A percentile compares a stretch with the other conserved stretches of the same genome.
phyloP scores from a whole-genome alignment of 2,113 vertebrate genomes.

The Syngnathoides biaculeatus region DNA sequence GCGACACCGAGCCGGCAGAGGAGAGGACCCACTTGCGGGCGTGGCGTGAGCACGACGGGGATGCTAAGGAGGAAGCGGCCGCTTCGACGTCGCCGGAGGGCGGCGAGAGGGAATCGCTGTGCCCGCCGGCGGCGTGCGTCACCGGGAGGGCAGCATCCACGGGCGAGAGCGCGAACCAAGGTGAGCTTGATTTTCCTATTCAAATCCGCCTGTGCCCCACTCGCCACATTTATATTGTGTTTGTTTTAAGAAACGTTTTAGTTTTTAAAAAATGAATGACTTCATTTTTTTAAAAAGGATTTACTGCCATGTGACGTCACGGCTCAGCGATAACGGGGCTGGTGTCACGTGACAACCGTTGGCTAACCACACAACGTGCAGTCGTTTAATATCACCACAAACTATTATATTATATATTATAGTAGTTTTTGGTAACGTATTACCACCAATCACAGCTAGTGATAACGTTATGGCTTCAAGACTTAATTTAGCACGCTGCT shows the following conservation, averaged over 20 bases:
- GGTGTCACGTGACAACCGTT: conserved; percentile 31
- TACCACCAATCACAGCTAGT: no score
- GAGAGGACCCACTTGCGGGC: conserved; percentile 38
- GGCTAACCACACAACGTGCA: background rate
- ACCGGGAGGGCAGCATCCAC: conserved; percentile 12
- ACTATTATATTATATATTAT: no score
- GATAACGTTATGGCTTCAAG: no score
- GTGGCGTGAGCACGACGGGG: background rate
- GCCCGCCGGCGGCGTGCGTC: conserved; percentile 39
- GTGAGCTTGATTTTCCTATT: background rate
- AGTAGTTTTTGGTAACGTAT: no score
- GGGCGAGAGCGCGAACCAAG: conserved; percentile 16
- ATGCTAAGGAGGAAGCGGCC: background rate
- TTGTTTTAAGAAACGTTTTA: background rate
- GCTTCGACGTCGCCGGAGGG: conserved; percentile 15
- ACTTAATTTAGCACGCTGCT: no score
- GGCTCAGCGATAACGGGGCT: background rate
- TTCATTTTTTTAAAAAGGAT: conserved; percentile 4
- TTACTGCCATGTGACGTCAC: conserved; percentile 32
- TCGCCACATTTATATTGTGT: background rate
- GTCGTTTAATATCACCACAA: background rate
- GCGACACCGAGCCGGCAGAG: conserved; percentile 24
- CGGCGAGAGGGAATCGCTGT: conserved; percentile 18
- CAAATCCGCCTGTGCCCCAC: background rate
- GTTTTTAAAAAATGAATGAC: background rate